Percentiles rank a stretch among this genome's conserved stretches.
These are phyloP conservation scores for Andricus quercusramuli DNA, from an alignment of 2,888 invertebrate genomes.

Conservation along the genomic window DNA sequence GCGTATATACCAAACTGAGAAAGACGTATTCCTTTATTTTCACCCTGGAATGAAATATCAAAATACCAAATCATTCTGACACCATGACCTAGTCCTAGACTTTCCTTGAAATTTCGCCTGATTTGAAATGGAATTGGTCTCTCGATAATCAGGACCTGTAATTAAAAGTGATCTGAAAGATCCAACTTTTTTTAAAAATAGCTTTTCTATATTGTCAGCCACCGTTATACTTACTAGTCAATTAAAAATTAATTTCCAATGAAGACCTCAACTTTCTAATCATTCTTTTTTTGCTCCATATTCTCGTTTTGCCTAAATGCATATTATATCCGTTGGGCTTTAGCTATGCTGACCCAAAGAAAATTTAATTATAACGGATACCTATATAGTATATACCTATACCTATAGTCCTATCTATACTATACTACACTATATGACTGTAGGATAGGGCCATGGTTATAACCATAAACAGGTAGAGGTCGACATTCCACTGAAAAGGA, in stretches of 20 bases:
- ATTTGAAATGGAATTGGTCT: too few species aligned
- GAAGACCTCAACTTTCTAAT: neutral
- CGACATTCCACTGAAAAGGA: constrained; percentile 51
- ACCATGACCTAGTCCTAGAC: too few species aligned
- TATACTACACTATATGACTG: too few species aligned
- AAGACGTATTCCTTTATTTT: too few species aligned
- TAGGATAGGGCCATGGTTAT: constrained; percentile 15
- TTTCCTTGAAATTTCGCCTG: too few species aligned
- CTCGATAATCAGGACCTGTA: neutral
- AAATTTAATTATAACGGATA: constrained; percentile 35
- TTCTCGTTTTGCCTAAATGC: constrained; percentile 9
- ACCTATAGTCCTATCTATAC: neutral
- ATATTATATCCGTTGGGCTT: neutral
- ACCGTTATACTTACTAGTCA: neutral
- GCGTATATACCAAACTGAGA: too few species aligned
- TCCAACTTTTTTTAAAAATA: neutral
- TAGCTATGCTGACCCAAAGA: constrained; percentile 15
- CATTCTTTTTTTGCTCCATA: neutral
- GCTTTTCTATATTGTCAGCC: neutral
- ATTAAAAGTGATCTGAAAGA: neutral
- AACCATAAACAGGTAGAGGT: constrained; percentile 45
- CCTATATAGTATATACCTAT: neutral
- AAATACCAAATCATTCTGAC: too few species aligned
- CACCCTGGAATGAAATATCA: too few species aligned
- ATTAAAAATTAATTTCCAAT: neutral